Evolutionary conservation across 2,888 invertebrate genomes (phyloP), one percentile per base, ranked within the genome.

Genomic region (Apamea monoglypha): DNA sequence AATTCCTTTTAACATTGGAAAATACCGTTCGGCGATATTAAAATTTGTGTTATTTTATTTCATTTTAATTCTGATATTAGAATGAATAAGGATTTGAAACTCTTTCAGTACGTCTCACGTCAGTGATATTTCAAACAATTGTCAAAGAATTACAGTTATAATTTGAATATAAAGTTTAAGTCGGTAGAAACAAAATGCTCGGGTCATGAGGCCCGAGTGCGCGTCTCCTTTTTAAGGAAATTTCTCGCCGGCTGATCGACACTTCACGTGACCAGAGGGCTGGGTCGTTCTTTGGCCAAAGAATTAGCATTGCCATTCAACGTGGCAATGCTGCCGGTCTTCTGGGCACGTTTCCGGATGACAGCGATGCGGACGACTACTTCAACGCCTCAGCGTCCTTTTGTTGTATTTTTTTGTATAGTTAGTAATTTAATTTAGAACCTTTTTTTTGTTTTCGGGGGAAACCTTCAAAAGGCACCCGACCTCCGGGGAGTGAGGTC

Each of bases 1-100:
- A 76, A 76, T 44, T 25, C 64, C 32, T 50, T 76, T 59, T 12
- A 59, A 56, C 16, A n/a, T 16, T 47, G 21, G 12, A 25, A 70
- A 70, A 74, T 70, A 47, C 16, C n/a, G 1, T 47, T 25, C n/a
- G 18, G 36, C 21, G 16, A 44, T 53, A 70, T 53, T 67, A 56
- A 21, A 66, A 50, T 25, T 29, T 40, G 36, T 36, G 32, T 73
- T n/a, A 36, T 73, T 47, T 61, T 12, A 47, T n/a, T 16, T 44
- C 8, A 47, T n/a, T 16, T 44, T 5, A 29, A 21, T 64, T 12
- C 21, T 64, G 18, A 21, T 64, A 61, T 18, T 18, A 32, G 8
- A 63, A 63, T 32, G n/a, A 29, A 32, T 7, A 32, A 7, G 61
- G 29, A 16, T 29, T 16, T 29, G 61, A 29, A 61, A 29, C 16